Evolutionary conservation across 1,140 invertebrate genomes (phyloP), one percentile per base, ranked within the genome.

Genomic region (Drosophila athabasca): DNA sequence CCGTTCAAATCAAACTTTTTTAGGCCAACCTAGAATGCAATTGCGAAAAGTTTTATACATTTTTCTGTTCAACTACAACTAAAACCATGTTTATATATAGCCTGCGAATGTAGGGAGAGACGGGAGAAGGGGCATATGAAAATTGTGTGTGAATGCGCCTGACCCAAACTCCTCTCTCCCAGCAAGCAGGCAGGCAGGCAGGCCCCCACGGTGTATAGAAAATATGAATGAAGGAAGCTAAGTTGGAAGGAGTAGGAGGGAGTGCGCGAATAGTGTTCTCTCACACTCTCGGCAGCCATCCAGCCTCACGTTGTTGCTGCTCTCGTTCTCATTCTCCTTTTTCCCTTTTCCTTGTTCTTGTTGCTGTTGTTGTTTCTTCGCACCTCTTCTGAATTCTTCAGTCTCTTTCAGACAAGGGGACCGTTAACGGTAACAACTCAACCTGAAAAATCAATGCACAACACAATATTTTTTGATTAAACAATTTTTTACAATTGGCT

Each of bases 211-310:
- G 82, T 85, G 81, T 85, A 84, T 85, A 85, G 82, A 85, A 85
- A 85, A 85, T 85, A 85, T 85, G 82, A 85, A 85, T 85, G 81
- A 85, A 87, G 81, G 79, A 66, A 39, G 62, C 50, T 62, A 61
- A 60, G 44, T 59, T 46, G 55, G 68, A 24, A 39, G 53, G 49
- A 49, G 45, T 39, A 35, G 24, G 46, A 46, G 54, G 49, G 53
- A 66, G 55, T 71, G 46, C 58, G 59, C 58, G 59, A 73, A 61
- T 59, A 67, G 57, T 65, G 55, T 49, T 65, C 62, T 60, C 58
- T 35, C 54, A 64, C 60, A 41, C 66, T 62, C 46, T 45, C 46
- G 26, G 22, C 59, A 45, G 48, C 19, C 17, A 35, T 3, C 35
- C 26, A 46, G 24, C 39, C 13, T 19, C 15, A 11, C n/a, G 31